Base-by-base conservation (phyloP, 2,797 vertebrate genomes). In the Hyperoplus lanceolatus region DNA sequence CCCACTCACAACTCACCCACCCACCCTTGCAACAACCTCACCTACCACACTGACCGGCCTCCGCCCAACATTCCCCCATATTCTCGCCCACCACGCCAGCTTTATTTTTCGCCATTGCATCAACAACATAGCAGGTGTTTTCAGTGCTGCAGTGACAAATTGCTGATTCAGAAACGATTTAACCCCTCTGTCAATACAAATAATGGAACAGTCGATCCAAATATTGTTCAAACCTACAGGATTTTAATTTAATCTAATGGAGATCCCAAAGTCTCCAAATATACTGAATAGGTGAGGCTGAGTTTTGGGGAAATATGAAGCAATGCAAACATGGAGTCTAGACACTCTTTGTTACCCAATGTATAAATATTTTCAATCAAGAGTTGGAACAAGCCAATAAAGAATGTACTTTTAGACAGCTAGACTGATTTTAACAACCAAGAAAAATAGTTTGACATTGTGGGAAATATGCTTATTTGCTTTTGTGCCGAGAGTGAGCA, bases 51-150 rank as follows among this genome's bases (percentile, higher is more conserved):
- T 68, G 61, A 79, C 48, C 49, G 66, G 82, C 82, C 87, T 85
- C 87, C 84, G 41, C 89, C 88, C 88, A 90, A 85, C 81, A 91
- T 84, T 88, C 82, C 76, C 73, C 3, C 57, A 64, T 63, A 84
- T 80, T 86, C 84, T 69, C 18, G 15, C 61, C 62, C 21, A 62
- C 58, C 74, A 50, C 2, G 43, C 18, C 56, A 42, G 56, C 50
- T 51, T 80, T 80, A 67, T 70, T 81, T 77, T 21, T 79, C 2
- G 11, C 13, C 43, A 16, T 8, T n/a, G 46, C 65, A 51, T 60
- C 45, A 67, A 39, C 45, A 45, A 70, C 15, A 41, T 8, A 41
- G 46, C 81, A 88, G 83, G 81, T 89, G 81, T 66, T 73, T 83
- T 79, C 53, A 21, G 21, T 75, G 10, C 41, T 49, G 45, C 10